Evolutionary conservation across 1,140 invertebrate species (phyloP).

Genomic region (Eurosta solidaginis): DNA sequence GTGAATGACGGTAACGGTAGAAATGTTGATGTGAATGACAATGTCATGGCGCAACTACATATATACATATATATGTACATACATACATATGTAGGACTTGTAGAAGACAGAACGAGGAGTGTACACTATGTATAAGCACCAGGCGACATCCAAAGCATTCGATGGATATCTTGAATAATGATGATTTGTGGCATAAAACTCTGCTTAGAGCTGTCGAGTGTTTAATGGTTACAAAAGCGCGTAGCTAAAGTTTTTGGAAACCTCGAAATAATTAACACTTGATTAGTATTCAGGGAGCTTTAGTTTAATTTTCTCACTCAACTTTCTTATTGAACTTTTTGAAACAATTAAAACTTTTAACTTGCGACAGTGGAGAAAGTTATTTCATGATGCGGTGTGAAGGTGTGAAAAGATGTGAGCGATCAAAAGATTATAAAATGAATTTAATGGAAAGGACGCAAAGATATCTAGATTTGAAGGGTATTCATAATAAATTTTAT

Average conservation of each 20-base stretch:
- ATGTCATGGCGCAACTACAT: not conserved
- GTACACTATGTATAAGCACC: not conserved
- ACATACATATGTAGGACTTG: not conserved
- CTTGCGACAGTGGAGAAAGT: too few relatives aligned
- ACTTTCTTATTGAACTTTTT: not conserved
- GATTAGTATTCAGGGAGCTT: slow-evolving; percentile 54
- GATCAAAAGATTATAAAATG: not conserved
- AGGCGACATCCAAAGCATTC: slow-evolving; percentile 35
- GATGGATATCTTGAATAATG: slow-evolving; percentile 56
- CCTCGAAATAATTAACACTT: slow-evolving; percentile 60
- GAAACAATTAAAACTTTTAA: slow-evolving; percentile 26
- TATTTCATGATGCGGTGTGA: not conserved
- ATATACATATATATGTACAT: not conserved
- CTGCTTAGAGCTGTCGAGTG: not conserved
- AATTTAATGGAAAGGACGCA: not conserved
- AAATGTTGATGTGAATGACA: not conserved
- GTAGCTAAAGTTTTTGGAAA: slow-evolving; percentile 54
- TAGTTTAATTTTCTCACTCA: not conserved
- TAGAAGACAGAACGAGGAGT: not conserved
- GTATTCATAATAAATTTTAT: too few relatives aligned
- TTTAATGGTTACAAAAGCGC: slow-evolving; percentile 7
- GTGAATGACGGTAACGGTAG: not conserved
- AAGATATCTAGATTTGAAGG: too few relatives aligned
- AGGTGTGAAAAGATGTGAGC: not conserved
- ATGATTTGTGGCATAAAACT: slow-evolving; percentile 54